Evolutionary conservation across 2,888 invertebrate genomes (phyloP).

Genomic region (Polyommatus icarus): DNA sequence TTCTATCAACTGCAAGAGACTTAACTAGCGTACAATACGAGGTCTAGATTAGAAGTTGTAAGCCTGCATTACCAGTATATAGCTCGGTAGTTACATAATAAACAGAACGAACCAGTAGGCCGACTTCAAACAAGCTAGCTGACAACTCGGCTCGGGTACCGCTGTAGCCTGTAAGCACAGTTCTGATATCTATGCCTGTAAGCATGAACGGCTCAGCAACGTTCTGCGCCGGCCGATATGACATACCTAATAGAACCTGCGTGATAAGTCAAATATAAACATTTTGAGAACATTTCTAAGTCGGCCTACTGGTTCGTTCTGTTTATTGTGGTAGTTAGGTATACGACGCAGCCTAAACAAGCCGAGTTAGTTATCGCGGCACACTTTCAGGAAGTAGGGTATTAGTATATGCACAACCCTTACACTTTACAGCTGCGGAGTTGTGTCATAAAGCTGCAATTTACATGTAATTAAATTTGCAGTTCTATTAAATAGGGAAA

Average conservation of each 20-base stretch:
- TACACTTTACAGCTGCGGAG: not conserved
- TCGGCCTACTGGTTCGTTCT: too few species aligned
- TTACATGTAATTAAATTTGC: not conserved
- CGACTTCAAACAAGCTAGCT: too few species aligned
- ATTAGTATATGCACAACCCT: slow-evolving; percentile 8
- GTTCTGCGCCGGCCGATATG: too few species aligned
- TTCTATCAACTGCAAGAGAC: not conserved
- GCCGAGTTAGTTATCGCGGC: slow-evolving; percentile 23
- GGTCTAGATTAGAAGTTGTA: slow-evolving; percentile 13
- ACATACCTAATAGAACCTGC: too few species aligned
- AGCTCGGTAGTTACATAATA: not conserved
- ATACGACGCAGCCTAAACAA: not conserved
- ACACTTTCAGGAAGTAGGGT: slow-evolving; percentile 26
- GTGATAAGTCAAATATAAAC: too few species aligned
- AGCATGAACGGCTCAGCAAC: too few species aligned
- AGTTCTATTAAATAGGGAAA: not conserved
- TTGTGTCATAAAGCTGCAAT: not conserved
- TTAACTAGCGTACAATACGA: slow-evolving; percentile 8
- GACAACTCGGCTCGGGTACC: too few species aligned
- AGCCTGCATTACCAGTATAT: not conserved
- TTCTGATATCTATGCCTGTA: too few species aligned
- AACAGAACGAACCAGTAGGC: too few species aligned
- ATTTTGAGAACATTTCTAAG: too few species aligned
- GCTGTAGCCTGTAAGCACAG: too few species aligned
- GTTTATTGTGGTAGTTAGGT: not conserved